A percentile compares a stretch with the other conserved stretches of the same genome.
Evolutionary conservation across 2,888 invertebrate species (phyloP).

Genomic region (Anaspis maculata): DNA sequence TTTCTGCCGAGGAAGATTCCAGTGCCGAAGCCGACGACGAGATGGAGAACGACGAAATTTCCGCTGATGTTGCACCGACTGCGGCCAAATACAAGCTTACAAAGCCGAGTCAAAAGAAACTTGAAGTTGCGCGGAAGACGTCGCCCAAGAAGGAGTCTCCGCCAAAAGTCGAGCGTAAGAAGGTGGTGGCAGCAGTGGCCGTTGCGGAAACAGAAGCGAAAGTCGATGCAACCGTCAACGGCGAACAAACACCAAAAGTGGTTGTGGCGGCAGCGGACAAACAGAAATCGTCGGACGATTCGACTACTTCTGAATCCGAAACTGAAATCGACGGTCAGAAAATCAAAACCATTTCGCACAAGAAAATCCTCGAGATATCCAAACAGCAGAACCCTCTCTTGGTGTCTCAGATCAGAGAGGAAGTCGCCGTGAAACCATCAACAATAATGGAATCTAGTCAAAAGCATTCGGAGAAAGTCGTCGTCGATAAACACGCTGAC

Average conservation of each 20-base stretch:
- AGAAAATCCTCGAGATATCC: conserved; percentile 34
- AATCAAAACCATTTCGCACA: conserved; percentile 40
- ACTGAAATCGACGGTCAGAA: conserved; percentile 43
- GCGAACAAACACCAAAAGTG: too few species aligned
- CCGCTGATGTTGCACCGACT: conserved; percentile 31
- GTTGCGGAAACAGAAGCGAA: conserved; percentile 4
- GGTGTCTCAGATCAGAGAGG: conserved; percentile 3
- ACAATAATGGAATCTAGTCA: not conserved
- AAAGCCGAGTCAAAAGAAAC: conserved; percentile 41
- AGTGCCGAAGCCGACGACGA: conserved; percentile 60
- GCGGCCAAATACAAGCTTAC: conserved; percentile 41
- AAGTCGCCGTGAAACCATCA: conserved; percentile 2
- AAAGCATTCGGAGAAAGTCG: conserved; percentile 7
- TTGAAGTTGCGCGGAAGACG: conserved; percentile 39
- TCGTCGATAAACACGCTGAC: not conserved
- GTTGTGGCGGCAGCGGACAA: conserved; percentile 16
- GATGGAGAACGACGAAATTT: conserved; percentile 56
- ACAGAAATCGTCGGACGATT: conserved; percentile 26
- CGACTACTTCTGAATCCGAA: conserved; percentile 41
- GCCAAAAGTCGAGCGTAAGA: not conserved
- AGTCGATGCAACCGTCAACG: too few species aligned
- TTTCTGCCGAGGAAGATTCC: conserved; percentile 49
- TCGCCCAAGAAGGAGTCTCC: conserved; percentile 5
- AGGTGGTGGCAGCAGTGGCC: not conserved
- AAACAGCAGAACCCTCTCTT: conserved; percentile 21